Percentiles rank a stretch among this genome's conserved stretches.
Conservation (phyloP, 2,797 vertebrate genomes). For the Neosilurus hyrtlii region DNA sequence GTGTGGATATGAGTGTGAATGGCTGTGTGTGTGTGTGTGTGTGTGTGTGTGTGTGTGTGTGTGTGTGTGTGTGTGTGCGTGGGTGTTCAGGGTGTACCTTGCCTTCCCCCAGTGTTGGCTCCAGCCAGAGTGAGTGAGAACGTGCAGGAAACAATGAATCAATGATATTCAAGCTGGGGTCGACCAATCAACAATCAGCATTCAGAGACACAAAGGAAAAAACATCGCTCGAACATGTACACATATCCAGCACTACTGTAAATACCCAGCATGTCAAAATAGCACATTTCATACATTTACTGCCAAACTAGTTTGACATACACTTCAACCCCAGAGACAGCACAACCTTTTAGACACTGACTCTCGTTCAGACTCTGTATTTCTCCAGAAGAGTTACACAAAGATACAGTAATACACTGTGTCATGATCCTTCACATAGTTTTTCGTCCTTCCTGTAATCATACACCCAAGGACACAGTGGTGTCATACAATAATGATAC, state of each 20-base stretch:
- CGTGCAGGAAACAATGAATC: background rate
- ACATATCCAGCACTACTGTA: background rate
- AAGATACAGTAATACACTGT: slow-evolving; percentile 34
- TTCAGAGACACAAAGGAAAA: background rate
- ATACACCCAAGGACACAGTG: slow-evolving; percentile 27
- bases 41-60: too few species aligned
- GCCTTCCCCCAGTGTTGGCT: too few species aligned
- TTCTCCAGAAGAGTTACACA: slow-evolving; percentile 21
- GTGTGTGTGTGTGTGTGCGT: too few species aligned
- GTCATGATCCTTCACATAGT: slow-evolving; percentile 9
- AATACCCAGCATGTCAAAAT: background rate
- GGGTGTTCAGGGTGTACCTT: too few species aligned
- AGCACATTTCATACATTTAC: background rate
- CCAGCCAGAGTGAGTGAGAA: background rate
- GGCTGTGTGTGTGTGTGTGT: too few species aligned
- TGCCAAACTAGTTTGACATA: background rate
- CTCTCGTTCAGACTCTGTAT: background rate
- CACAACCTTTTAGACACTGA: slow-evolving; percentile 14
- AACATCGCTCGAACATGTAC: too few species aligned
- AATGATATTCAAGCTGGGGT: background rate
- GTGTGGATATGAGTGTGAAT: too few species aligned
- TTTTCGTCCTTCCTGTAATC: slow-evolving; percentile 19
- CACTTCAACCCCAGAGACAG: background rate
- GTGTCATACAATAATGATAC: background rate
- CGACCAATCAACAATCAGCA: background rate